These are phyloP conservation scores for Cheilosia soror DNA, from an alignment of 2,888 invertebrate genomes.

Conservation along the genomic window DNA sequence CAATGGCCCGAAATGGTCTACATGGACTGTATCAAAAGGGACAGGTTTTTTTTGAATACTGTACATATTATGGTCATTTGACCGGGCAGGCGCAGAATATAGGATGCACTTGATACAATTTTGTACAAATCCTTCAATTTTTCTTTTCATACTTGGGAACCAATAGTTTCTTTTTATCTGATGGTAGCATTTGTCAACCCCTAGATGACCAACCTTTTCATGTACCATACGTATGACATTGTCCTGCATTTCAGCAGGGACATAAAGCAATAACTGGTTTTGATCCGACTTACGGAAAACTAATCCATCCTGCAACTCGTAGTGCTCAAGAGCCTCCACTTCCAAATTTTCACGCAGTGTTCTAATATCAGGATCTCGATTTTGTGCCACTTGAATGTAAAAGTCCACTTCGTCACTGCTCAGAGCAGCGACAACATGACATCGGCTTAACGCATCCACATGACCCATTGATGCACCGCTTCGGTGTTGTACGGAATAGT, in stretches of 20 bases:
- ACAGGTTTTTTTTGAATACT: constrained; percentile 26
- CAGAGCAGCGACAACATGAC: constrained; percentile 10
- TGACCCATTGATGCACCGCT: constrained; percentile 26
- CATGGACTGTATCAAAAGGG: too few species aligned
- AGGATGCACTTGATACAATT: constrained; percentile 42
- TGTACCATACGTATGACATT: constrained; percentile 20
- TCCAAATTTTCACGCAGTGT: constrained; percentile 20
- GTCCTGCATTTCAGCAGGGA: constrained; percentile 26
- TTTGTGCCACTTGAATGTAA: constrained; percentile 23
- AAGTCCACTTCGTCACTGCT: constrained; percentile 18
- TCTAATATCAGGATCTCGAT: not conserved
- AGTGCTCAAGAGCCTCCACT: not conserved
- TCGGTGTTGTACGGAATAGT: constrained; percentile 33
- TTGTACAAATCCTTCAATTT: constrained; percentile 24
- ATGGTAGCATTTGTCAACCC: constrained; percentile 22
- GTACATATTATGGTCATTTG: constrained; percentile 29
- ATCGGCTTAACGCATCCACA: constrained; percentile 33
- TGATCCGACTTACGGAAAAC: constrained; percentile 16
- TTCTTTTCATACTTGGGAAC: constrained; percentile 35
- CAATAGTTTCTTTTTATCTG: constrained; percentile 45
- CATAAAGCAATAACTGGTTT: constrained; percentile 1
- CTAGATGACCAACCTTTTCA: constrained; percentile 34
- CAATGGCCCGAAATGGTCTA: too few species aligned
- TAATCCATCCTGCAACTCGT: constrained; percentile 25
- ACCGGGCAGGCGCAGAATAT: constrained; percentile 17